Base-by-base conservation (phyloP, 53 echinoderm and acorn worm species). In the Luidia sarsii region DNA sequence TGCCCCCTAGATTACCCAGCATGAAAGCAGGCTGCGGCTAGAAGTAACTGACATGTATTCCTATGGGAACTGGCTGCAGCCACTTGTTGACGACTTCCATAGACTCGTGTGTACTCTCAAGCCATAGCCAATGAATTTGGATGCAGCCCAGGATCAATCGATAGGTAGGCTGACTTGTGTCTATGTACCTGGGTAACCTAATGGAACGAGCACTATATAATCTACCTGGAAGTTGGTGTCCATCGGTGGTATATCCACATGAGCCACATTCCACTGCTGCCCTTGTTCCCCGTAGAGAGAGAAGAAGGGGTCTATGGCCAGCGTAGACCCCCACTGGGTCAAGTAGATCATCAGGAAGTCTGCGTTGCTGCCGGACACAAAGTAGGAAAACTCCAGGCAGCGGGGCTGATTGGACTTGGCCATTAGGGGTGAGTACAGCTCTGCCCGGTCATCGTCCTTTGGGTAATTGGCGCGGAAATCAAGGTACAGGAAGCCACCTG, bases 331-430 rank as follows among this genome's bases (percentile, higher is more conserved):
- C 50, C 72, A 84, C 1, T 37, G 52, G 9, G 64, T 25, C 49
- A 73, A 24, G 52, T 73, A 84, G 22, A 84, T 15, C 24, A 63
- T 46, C 25, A 84, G 28, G 38, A 84, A 55, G 24, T 84, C 84
- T 11, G 53, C 13, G 8, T 33, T 24, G 18, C 23, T 22, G 18
- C 91, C 87, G 21, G 30, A 35, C 79, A 89, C 79, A 70, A 75
- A 84, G 30, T 80, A 67, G 61, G 50, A 90, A 77, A 94, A 94
- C 23, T 71, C 43, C 9, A 94, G 63, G 60, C 94, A 94, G 2
- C 70, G 74, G 0, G 73, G 64, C n/a, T 72, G 19, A 41, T 68
- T 33, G 2, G 84, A 80, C 1, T 52, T 52, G n/a, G 23, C 43
- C 22, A 94, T 48, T n/a, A 84, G 50, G 2, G 94, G 94, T 3